Evolutionary conservation across 2,888 invertebrate species (phyloP), one percentile per base, ranked within the genome.

Genomic region (Chymomyza caudatula): DNA sequence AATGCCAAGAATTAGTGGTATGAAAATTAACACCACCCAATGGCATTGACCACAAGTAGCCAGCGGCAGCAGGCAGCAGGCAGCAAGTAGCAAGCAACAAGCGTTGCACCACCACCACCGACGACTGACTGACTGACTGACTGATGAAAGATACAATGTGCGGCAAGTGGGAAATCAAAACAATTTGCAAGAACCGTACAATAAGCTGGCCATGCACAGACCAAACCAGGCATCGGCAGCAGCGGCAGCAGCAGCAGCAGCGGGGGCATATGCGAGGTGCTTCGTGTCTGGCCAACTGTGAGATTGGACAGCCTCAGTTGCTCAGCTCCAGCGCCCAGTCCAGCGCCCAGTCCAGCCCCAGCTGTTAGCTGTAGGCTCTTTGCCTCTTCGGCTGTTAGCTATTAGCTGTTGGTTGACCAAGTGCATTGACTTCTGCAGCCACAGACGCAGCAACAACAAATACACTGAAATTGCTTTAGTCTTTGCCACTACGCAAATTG

Each of bases 1-100:
- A 81, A 84, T 80, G 83, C 72, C 72, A 85, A 78, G 85, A 80
- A 80, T 80, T 85, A 80, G 80, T 75, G 83, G 86, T 79, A 83
- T 75, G 85, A 83, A 83, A 83, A 80, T 80, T 80, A 80, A 79
- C 80, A 80, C 86, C 84, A 85, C 73, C 75, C 86, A 75, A 79
- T 65, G 84, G 83, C 83, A 77, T 73, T 80, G 86, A 80, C 80
- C 80, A 85, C 80, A 85, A 80, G 69, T n/a, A 17, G 3, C 8
- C 8, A 8, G 47, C 15, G 64, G 29, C 29, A 29, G 29, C n/a
- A 29, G 29, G 29, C 29, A 29, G 29, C 29, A 29, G 11, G 29
- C 29, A 29, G 11, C 29, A 29, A 29, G 29, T 29, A 8, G 29
- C 29, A 29, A 8, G 29, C 29, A 37, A 37, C 29, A 37, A 37